Base-by-base conservation (phyloP, 2,797 vertebrate genomes). In the Kryptolebias ocellatus region DNA sequence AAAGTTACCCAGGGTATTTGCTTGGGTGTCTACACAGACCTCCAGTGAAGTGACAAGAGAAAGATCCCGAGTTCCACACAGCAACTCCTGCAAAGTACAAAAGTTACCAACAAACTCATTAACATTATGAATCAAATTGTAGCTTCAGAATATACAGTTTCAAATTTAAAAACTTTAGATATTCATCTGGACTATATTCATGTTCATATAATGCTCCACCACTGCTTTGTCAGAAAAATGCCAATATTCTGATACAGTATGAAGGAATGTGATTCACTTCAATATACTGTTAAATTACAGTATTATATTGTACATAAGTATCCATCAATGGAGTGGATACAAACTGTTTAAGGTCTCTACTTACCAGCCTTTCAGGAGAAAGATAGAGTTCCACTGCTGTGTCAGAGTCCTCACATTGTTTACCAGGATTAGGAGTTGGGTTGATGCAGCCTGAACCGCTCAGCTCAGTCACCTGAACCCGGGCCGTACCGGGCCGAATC, bases 1-100 rank as follows among this genome's bases (percentile, higher is more conserved):
- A 53, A 99, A 94, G 88, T 94, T 96, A 12, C 95, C 95, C 84
- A 99, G 86, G 64, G 92, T 96, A 80, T 84, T 92, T 60, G 95
- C 92, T 52, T 89, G 93, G 4, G 96, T 96, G 81, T 98, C 90
- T 45, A 98, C 89, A 45, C 79, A 92, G 87, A 98, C 81, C 49
- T 98, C 94, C 61, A 99, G 90, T 1, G 67, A 61, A 55, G 84
- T 94, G 80, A 97, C 93, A 49, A 72, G 74, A 18, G 61, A 85
- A 12, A 98, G 95, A 77, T 99, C 92, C 5, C 90, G 89, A 28
- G 88, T 85, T 50, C 93, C 95, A 64, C 95, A 90, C 76, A 98
- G 79, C 12, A 44, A 67, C 92, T 92, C 91, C 98, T 99, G 92
- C 52, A 74, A 61, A 84, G 67, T 37, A 34, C n/a, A 45, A 57